phyloP scores from a whole-genome alignment of 2,888 invertebrate species.

The Xiphydria camelus region DNA sequence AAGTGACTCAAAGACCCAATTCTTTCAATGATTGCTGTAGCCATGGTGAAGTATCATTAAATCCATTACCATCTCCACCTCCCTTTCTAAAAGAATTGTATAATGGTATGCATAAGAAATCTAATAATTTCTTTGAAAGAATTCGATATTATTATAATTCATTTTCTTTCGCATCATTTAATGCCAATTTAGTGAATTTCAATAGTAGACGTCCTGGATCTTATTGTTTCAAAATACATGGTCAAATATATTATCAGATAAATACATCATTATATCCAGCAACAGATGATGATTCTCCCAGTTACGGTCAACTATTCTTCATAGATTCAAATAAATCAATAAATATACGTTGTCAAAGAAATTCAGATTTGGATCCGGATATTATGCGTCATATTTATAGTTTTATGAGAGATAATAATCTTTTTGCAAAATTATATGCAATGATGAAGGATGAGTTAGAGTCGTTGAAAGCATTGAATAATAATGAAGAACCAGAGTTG shows the following conservation, averaged over 20 bases:
- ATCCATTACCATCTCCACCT: conserved; percentile 12
- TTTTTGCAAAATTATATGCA: conserved; percentile 22
- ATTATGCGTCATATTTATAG: not conserved
- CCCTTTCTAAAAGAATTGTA: conserved; percentile 14
- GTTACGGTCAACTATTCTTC: conserved; percentile 22
- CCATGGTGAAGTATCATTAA: conserved; percentile 13
- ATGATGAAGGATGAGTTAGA: conserved; percentile 22
- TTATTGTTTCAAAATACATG: conserved; percentile 14
- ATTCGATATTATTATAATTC: conserved; percentile 18
- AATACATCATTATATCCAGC: conserved; percentile 14
- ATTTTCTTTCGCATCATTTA: conserved; percentile 22
- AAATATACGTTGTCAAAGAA: conserved; percentile 3
- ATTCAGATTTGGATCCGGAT: conserved; percentile 10
- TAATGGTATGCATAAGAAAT: conserved; percentile 15
- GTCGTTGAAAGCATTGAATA: not conserved
- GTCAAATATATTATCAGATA: conserved; percentile 20
- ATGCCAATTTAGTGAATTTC: conserved; percentile 20
- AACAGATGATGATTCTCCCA: conserved; percentile 7
- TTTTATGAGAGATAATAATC: conserved; percentile 19
- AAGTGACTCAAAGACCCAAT: conserved; percentile 15
- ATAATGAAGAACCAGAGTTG: conserved; percentile 12
- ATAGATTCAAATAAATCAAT: conserved; percentile 18
- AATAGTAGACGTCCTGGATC: not conserved
- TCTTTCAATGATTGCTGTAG: conserved; percentile 22
- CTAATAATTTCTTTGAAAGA: conserved; percentile 11